Percentiles rank a stretch among this genome's conserved stretches.
These are phyloP conservation scores for Phocides pigmalion DNA, from an alignment of 1,140 invertebrate species.

Conservation along the genomic window DNA sequence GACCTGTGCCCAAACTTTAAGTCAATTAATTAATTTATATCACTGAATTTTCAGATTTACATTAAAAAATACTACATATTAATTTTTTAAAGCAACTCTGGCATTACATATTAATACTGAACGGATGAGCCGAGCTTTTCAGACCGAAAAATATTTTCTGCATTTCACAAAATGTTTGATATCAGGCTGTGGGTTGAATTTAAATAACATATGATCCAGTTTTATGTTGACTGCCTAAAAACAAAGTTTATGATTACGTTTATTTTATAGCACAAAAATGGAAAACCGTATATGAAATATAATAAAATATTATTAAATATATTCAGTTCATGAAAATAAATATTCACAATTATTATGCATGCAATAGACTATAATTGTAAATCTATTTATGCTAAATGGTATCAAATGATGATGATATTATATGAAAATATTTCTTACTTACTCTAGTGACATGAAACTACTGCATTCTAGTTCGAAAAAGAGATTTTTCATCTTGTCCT, in stretches of 20 bases:
- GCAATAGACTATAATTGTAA: too few relatives aligned
- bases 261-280: background rate
- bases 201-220: conserved; percentile 3
- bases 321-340: too few relatives aligned
- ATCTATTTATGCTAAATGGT: too few relatives aligned
- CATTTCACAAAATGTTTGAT: conserved; percentile 6
- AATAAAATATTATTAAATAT: too few relatives aligned
- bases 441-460: too few relatives aligned
- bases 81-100: background rate
- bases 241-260: background rate
- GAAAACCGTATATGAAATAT: too few relatives aligned
- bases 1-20: background rate
- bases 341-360: too few relatives aligned
- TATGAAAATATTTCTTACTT: too few relatives aligned
- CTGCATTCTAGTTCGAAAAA: too few relatives aligned
- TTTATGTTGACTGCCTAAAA: conserved; percentile 2
- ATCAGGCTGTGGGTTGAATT: conserved; percentile 3
- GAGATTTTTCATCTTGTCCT: too few relatives aligned
- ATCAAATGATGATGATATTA: too few relatives aligned
- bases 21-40: background rate
- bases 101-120: conserved; percentile 2
- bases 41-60: background rate
- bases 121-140: conserved; percentile 4
- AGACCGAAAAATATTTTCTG: conserved; percentile 4
- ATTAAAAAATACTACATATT: background rate